Evolutionary conservation across 2,888 invertebrate genomes (phyloP), one percentile per base, ranked within the genome.

Genomic region (Ecdyonurus torrentis): DNA sequence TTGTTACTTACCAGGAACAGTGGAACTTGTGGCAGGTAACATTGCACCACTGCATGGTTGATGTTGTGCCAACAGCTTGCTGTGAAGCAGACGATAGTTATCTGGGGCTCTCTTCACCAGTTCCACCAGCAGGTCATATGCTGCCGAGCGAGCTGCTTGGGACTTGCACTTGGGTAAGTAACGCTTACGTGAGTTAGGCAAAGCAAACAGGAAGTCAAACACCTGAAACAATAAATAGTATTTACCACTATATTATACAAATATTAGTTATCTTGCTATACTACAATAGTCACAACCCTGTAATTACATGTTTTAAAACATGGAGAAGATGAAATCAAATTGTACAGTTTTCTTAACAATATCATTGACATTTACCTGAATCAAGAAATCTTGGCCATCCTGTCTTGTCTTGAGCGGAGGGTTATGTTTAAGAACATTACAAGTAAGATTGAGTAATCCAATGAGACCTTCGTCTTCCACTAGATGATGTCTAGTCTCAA

Each of bases 91-190:
- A 70, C 84, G 83, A 72, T 92, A 95, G 76, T 94, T 96, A 64
- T 87, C 87, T 0, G 90, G 86, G 7, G 89, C 86, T 22, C 87
- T 87, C 69, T 89, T 87, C 1, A 89, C 89, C 67, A 96, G 74
- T 74, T 95, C 95, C 3, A 94, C 89, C 2, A 96, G 76, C 1
- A 96, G 77, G 74, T 95, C 95, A 72, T 91, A 96, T 0, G 94
- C 92, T 1, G 93, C 90, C 0, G 92, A 89, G 60, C 96, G 81
- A 0, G 94, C 89, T 10, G 19, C 55, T 63, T 72, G 88, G 7
- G 93, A 91, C 74, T 96, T 96, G 76, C 95, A 96, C 74, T 94
- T 94, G 0, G 96, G 95, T 55, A 93, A 82, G 70, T 91, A 87
- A 1, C 92, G 83, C 68, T 88, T 83, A 59, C 85, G 83, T 0